Evolutionary conservation across 2,113 vertebrate genomes (phyloP).

Genomic region (Nannospalax galili): DNA sequence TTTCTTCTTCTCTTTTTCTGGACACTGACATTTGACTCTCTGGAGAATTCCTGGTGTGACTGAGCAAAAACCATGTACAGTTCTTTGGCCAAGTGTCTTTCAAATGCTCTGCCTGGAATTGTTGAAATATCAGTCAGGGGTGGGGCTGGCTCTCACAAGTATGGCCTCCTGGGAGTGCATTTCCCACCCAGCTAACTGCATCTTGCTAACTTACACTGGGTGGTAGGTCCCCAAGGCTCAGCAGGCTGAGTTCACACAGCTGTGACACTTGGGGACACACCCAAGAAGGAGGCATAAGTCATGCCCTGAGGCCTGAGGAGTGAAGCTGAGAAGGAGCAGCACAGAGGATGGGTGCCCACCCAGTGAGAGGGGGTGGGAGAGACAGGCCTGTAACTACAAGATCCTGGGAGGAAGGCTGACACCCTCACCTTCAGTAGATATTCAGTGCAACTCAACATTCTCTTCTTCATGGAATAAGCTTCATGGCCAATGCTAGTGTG

Average conservation of each 20-base stretch:
- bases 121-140: constrained; percentile 12
- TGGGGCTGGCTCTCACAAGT: not conserved
- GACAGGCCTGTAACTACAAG: not conserved
- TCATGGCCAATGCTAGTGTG: not conserved
- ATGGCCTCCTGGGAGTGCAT: not conserved
- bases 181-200: not conserved
- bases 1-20: not conserved
- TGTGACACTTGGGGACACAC: not conserved
- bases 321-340: not conserved
- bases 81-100: not conserved
- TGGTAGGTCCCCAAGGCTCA: not conserved
- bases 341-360: not conserved
- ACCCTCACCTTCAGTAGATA: not conserved
- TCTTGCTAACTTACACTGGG: not conserved
- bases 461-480: not conserved
- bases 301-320: not conserved
- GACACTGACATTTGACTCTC: not conserved
- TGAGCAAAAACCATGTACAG: not conserved
- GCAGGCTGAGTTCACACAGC: not conserved
- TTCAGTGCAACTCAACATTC: not conserved
- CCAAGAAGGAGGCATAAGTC: not conserved
- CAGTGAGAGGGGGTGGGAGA: not conserved
- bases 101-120: not conserved
- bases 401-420: not conserved
- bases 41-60: not conserved